Percentiles rank a stretch among this genome's conserved stretches.
phyloP scores from a whole-genome alignment of 2,113 vertebrate genomes.

The Ochotona curzoniae region DNA sequence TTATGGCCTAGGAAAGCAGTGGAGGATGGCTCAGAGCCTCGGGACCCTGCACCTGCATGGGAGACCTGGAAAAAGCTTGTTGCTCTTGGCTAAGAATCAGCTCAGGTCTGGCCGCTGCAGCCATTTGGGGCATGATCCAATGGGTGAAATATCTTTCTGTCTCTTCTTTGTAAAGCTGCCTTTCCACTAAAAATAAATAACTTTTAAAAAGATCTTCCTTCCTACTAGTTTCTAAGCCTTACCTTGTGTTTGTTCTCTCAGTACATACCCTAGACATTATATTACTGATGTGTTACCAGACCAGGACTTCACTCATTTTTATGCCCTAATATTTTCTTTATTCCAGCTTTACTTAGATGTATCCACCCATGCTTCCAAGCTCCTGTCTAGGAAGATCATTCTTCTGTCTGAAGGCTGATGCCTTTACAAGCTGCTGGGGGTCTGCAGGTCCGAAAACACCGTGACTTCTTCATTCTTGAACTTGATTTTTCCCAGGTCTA shows the following conservation, averaged over 20 bases:
- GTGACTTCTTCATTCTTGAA: background rate
- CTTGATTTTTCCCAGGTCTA: background rate
- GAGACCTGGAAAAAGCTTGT: too few relatives aligned
- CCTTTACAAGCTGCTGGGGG: background rate
- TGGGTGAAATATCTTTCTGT: too few relatives aligned
- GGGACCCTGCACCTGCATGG: too few relatives aligned
- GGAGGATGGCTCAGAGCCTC: too few relatives aligned
- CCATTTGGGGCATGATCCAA: too few relatives aligned
- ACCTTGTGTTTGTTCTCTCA: background rate
- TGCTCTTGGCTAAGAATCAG: too few relatives aligned
- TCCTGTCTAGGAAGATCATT: background rate
- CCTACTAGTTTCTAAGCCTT: background rate
- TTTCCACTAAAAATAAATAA: too few relatives aligned
- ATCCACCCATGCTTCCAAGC: background rate
- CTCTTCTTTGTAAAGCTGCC: too few relatives aligned
- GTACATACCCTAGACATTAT: background rate
- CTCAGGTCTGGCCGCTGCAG: too few relatives aligned
- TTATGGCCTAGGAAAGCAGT: too few relatives aligned
- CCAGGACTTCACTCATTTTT: background rate
- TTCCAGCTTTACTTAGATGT: background rate
- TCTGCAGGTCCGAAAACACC: background rate
- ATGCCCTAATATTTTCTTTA: background rate
- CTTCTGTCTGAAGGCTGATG: background rate
- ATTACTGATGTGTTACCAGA: background rate
- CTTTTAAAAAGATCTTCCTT: too few relatives aligned